Conservation (phyloP, 2,797 vertebrate genomes). For the Chelmon rostratus region DNA sequence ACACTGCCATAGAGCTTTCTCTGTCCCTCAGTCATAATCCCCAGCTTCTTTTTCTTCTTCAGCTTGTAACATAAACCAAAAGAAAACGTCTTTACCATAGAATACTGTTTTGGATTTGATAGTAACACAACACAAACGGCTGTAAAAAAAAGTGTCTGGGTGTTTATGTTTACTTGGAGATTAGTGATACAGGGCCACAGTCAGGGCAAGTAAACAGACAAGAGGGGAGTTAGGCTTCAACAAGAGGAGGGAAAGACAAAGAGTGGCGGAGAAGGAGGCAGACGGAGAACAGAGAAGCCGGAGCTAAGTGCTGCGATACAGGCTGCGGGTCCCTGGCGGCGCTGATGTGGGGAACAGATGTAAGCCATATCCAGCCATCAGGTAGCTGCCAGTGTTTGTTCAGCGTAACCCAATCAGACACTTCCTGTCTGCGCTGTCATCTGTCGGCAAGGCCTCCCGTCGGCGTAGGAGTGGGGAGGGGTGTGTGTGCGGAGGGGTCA, state of each 20-base stretch:
- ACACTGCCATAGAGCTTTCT: neutral
- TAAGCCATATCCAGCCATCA: slow-evolving; percentile 76
- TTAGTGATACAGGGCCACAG: slow-evolving; percentile 46
- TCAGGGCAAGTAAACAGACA: slow-evolving; percentile 53
- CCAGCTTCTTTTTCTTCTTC: neutral
- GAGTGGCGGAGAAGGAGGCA: slow-evolving; percentile 28
- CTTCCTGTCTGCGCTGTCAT: slow-evolving; percentile 86
- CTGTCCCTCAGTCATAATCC: neutral
- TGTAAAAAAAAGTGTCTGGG: neutral
- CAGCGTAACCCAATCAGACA: slow-evolving; percentile 84
- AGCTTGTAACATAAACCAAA: slow-evolving; percentile 16
- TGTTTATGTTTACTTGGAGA: slow-evolving; percentile 47
- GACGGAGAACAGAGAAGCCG: slow-evolving; percentile 63
- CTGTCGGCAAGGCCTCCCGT: slow-evolving; percentile 77
- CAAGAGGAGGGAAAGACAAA: slow-evolving; percentile 20
- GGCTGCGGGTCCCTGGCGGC: slow-evolving; percentile 53
- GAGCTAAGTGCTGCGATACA: slow-evolving; percentile 62
- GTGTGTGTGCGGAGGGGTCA: slow-evolving; percentile 63
- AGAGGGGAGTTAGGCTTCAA: slow-evolving; percentile 23
- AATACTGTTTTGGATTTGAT: slow-evolving; percentile 47
- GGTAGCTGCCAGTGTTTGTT: slow-evolving; percentile 86
- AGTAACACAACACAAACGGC: slow-evolving; percentile 6
- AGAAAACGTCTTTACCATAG: neutral
- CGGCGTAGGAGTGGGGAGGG: slow-evolving; percentile 37
- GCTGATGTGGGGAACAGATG: slow-evolving; percentile 85